phyloP scores from a whole-genome alignment of 2,888 invertebrate genomes.

The Aelia acuminata region DNA sequence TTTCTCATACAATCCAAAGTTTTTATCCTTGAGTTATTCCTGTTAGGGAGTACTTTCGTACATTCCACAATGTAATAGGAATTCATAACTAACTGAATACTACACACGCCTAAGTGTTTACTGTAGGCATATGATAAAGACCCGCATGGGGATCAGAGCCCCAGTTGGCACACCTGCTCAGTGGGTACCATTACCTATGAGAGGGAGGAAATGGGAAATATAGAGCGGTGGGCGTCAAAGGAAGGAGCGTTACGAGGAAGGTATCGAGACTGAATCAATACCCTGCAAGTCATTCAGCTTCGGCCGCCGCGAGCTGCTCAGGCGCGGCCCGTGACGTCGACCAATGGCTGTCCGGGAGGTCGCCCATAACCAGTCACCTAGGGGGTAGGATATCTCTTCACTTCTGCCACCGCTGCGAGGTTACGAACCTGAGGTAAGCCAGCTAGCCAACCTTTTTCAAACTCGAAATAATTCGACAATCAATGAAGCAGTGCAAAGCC shows the following conservation, averaged over 20 bases:
- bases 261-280: constrained; percentile 28
- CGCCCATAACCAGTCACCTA: constrained; percentile 36
- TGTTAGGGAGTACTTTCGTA: background rate
- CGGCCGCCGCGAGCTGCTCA: background rate
- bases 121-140: background rate
- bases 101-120: background rate
- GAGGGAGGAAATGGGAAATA: background rate
- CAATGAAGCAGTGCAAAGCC: background rate
- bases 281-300: constrained; percentile 29
- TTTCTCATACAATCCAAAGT: background rate
- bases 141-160: background rate
- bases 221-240: constrained; percentile 7
- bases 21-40: background rate
- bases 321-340: constrained; percentile 52
- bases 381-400: constrained; percentile 13
- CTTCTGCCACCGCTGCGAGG: constrained; percentile 19
- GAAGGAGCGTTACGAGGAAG: constrained; percentile 20
- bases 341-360: constrained; percentile 16
- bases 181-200: background rate
- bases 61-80: background rate
- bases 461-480: background rate
- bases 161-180: constrained; percentile 15
- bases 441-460: background rate
- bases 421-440: constrained; percentile 27
- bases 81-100: background rate